A percentile compares a stretch with the other conserved stretches of the same genome.
Conservation (phyloP, 2,113 vertebrate species). For the Antechinus stuartii region DNA sequence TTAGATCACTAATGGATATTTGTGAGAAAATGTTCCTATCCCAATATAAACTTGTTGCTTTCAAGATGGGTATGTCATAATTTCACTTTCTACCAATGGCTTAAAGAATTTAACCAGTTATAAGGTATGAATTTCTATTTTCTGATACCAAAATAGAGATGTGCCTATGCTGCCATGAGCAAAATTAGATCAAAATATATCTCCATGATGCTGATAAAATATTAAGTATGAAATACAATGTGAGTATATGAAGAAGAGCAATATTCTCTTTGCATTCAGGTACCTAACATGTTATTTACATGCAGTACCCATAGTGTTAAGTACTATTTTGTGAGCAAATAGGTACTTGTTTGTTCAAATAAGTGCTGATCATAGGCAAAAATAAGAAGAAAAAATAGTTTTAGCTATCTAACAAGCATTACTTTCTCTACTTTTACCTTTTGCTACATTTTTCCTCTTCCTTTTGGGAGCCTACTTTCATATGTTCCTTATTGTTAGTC, state of each 20-base stretch:
- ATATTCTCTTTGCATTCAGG: not conserved
- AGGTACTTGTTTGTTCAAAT: not conserved
- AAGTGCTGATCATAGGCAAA: not conserved
- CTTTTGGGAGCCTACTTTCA: not conserved
- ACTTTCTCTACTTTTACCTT: not conserved
- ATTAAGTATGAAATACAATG: not conserved
- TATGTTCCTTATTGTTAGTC: not conserved
- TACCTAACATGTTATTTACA: not conserved
- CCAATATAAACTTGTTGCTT: not conserved
- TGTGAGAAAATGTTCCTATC: not conserved
- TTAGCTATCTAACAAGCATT: not conserved
- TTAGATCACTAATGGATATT: not conserved
- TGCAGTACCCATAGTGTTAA: not conserved
- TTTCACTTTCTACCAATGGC: not conserved
- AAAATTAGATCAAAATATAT: not conserved
- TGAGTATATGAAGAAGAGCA: not conserved
- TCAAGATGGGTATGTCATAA: not conserved
- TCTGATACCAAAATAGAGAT: not conserved
- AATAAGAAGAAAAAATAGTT: not conserved
- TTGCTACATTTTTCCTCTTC: not conserved
- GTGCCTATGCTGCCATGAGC: not conserved
- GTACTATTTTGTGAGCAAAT: not conserved
- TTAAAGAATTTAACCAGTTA: not conserved
- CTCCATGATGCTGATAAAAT: not conserved
- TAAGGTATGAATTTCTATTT: not conserved